These are phyloP conservation scores for Drosophila ezoana DNA, from an alignment of 2,888 invertebrate species.

Conservation along the genomic window DNA sequence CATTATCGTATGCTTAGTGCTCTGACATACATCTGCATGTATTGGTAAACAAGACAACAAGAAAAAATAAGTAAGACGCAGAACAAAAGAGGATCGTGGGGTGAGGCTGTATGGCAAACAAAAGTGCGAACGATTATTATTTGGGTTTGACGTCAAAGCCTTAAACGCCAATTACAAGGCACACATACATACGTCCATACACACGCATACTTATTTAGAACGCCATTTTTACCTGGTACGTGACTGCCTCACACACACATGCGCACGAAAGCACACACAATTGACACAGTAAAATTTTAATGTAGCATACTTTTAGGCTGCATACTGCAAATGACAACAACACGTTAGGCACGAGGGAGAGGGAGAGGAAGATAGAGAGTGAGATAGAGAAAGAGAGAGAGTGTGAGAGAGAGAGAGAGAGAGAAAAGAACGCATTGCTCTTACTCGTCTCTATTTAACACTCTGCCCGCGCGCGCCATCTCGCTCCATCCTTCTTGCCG, in stretches of 20 bases:
- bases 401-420: not conserved
- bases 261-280: conserved; percentile 52
- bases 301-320: conserved; percentile 74
- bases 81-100: conserved; percentile 29
- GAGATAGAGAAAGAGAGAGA: no score
- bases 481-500: not conserved
- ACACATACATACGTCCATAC: conserved; percentile 35
- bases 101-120: conserved; percentile 46
- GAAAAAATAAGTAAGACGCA: conserved; percentile 28
- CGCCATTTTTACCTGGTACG: conserved; percentile 59
- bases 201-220: conserved; percentile 20
- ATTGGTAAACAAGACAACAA: conserved; percentile 12
- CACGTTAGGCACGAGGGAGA: conserved; percentile 19
- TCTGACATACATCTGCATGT: conserved; percentile 8
- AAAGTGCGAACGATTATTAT: conserved; percentile 79
- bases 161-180: conserved; percentile 75
- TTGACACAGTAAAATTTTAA: conserved; percentile 81
- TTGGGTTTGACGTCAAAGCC: conserved; percentile 79
- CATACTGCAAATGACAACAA: conserved; percentile 73
- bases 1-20: conserved; percentile 29
- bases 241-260: conserved; percentile 37
- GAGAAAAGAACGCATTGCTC: conserved; percentile 11
- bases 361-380: conserved; percentile 3
- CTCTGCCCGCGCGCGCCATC: conserved; percentile 3
- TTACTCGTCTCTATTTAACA: conserved; percentile 12